Evolutionary conservation across 1,140 invertebrate species (phyloP).

Genomic region (Diorhabda carinulata): DNA sequence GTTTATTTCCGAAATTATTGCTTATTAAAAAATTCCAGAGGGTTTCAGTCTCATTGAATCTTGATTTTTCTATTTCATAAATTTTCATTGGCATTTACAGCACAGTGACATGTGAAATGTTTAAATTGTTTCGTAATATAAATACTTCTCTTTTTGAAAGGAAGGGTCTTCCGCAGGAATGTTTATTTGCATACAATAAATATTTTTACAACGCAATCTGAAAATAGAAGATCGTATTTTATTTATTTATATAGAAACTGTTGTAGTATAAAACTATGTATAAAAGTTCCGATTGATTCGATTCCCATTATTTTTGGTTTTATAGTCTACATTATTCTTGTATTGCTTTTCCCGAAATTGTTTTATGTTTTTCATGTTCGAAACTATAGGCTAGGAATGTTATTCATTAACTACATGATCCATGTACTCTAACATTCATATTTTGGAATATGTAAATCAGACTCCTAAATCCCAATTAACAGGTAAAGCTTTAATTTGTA

Average conservation of each 20-base stretch:
- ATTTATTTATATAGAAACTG: neutral
- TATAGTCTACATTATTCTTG: too few species aligned
- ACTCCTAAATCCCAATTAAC: too few species aligned
- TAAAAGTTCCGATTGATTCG: too few species aligned
- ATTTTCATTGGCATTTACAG: neutral
- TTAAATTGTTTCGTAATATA: constrained; percentile 4
- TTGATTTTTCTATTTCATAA: neutral
- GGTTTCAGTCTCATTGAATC: neutral
- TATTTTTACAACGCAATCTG: constrained; percentile 11
- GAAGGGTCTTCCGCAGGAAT: neutral
- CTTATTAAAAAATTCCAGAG: neutral
- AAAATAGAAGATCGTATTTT: constrained; percentile 9
- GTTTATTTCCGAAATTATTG: neutral
- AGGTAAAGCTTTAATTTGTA: too few species aligned
- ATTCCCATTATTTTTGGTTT: too few species aligned
- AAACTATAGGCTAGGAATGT: too few species aligned
- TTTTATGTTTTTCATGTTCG: too few species aligned
- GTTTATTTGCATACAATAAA: constrained; percentile 13
- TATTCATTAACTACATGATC: too few species aligned
- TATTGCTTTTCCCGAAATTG: too few species aligned
- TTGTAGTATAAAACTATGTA: neutral
- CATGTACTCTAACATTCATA: too few species aligned
- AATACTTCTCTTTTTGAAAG: constrained; percentile 7
- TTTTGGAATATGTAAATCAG: too few species aligned
- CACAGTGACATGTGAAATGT: constrained; percentile 16